These are phyloP conservation scores for Leucosticte australis DNA, from an alignment of 2,113 vertebrate genomes.

Conservation along the genomic window DNA sequence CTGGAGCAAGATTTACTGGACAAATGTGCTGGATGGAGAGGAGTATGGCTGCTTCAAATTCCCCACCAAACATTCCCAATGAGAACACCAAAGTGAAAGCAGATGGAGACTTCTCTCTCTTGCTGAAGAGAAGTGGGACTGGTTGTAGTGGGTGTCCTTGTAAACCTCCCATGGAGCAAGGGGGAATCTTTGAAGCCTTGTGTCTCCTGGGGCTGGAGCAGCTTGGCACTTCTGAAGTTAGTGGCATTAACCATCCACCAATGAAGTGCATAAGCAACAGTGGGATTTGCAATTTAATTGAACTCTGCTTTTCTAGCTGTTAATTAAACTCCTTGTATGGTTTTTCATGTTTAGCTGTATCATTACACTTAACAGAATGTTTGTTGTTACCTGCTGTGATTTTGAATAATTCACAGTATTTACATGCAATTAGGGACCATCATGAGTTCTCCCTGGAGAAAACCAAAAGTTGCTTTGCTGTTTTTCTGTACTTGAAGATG, in stretches of 20 bases:
- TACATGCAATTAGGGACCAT: neutral
- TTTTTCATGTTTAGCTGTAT: neutral
- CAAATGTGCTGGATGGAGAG: neutral
- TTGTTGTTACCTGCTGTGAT: conserved; percentile 16
- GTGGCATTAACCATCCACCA: neutral
- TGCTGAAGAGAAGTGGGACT: neutral
- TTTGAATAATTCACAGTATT: neutral
- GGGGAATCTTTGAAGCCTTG: neutral
- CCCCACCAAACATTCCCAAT: neutral
- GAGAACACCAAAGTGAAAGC: neutral
- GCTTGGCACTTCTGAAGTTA: neutral
- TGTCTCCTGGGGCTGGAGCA: neutral
- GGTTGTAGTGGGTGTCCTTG: neutral
- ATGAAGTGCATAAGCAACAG: neutral
- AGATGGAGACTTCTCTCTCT: neutral
- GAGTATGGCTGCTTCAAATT: neutral
- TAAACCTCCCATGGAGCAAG: neutral
- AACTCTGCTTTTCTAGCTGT: neutral
- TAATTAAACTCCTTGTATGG: neutral
- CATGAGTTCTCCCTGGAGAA: neutral
- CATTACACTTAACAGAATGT: neutral
- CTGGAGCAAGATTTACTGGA: neutral
- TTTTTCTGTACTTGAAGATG: neutral
- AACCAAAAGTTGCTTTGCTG: neutral
- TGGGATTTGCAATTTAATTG: neutral